Evolutionary conservation across 2,113 vertebrate species (phyloP), one percentile per base, ranked within the genome.

Genomic region (Aptenodytes patagonicus): DNA sequence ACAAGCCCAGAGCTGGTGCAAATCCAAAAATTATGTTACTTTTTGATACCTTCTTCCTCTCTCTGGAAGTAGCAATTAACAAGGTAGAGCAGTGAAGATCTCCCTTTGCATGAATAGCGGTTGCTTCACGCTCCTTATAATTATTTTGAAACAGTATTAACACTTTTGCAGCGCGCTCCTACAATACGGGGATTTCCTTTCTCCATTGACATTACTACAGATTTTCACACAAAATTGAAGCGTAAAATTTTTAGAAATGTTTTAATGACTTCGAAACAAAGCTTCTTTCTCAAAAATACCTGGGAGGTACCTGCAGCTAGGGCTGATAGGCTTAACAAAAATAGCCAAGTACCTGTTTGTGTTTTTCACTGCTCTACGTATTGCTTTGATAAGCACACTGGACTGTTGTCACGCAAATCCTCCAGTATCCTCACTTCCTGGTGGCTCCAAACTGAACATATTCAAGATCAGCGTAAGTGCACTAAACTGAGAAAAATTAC

Each of bases 221-320:
- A 40, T 36, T 64, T 87, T 64, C 2, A 4, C 38, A 4, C 11
- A 47, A 75, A 73, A 51, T 0, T 4, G 26, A 32, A 47, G 20
- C 4, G 17, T 29, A 26, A 47, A 16, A 38, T 60, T 38, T 61
- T 36, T 46, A 86, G 55, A 28, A 65, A 17, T 20, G 12, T 70
- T 81, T 68, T 34, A 40, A 34, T 28, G 73, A 22, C 34, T 72
- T 51, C 15, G 55, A 71, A 79, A 62, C 22, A 57, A 75, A 89
- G 16, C 5, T 25, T 6, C 15, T 47, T 26, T 10, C 42, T 75
- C 29, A 47, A 42, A 77, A 69, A 32, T 19, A 25, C 10, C 2
- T 0, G 28, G 17, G 42, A 18, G 49, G 29, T 26, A 40, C 8
- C 0, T 2, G 36, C n/a, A 81, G 52, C 42, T 25, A 21, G 44